Evolutionary conservation across 2,888 invertebrate genomes (phyloP).

Genomic region (Abrostola triplasia): DNA sequence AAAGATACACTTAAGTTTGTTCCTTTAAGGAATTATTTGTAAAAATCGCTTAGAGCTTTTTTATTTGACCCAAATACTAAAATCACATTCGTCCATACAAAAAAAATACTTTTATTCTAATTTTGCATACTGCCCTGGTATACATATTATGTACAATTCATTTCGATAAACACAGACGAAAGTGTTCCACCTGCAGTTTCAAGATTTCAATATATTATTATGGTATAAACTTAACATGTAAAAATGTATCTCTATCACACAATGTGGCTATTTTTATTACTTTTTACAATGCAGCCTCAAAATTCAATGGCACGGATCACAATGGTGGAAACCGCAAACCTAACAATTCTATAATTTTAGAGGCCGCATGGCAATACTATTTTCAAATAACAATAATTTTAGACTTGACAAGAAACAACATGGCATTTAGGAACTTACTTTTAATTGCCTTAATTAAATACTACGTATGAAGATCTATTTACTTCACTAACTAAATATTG

Average conservation of each 20-base stretch:
- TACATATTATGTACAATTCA: too few species aligned
- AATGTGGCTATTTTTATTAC: slow-evolving; percentile 29
- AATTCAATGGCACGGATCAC: slow-evolving; percentile 26
- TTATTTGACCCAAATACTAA: slow-evolving; percentile 18
- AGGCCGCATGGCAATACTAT: slow-evolving; percentile 13
- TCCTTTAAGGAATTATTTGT: slow-evolving; percentile 37
- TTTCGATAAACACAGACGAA: too few species aligned
- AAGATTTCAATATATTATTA: slow-evolving; percentile 1
- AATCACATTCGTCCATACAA: slow-evolving; percentile 32
- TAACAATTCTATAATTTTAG: slow-evolving; percentile 3
- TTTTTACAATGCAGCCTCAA: slow-evolving; percentile 23
- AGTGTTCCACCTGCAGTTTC: neutral
- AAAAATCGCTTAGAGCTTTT: neutral
- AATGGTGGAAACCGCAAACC: neutral
- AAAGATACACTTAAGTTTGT: slow-evolving; percentile 4
- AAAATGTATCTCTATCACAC: slow-evolving; percentile 2
- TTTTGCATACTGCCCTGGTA: slow-evolving; percentile 10
- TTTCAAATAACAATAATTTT: slow-evolving; percentile 8
- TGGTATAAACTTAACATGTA: slow-evolving; percentile 11
- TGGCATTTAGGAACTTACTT: slow-evolving; percentile 49
- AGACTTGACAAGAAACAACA: slow-evolving; percentile 47
- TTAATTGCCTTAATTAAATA: slow-evolving; percentile 13
- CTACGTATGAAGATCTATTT: slow-evolving; percentile 3
- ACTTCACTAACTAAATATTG: neutral
- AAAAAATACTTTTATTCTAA: slow-evolving; percentile 12